phyloP scores from a whole-genome alignment of 2,888 invertebrate species.

The Orthosia gracilis region DNA sequence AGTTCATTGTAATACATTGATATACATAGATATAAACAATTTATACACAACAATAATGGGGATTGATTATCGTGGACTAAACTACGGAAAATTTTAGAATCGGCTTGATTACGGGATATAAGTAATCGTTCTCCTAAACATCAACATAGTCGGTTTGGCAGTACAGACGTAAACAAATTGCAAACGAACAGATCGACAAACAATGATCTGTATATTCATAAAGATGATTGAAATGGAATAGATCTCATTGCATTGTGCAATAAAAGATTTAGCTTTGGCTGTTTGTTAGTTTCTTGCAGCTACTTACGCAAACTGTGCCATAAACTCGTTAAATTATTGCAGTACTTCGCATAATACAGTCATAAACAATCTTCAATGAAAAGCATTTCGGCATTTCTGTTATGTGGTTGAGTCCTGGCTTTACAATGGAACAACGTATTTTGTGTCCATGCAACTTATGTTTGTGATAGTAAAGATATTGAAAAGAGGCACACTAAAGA shows the following conservation, averaged over 20 bases:
- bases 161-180: slow-evolving; percentile 9
- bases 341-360: slow-evolving; percentile 49
- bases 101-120: neutral
- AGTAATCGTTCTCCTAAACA: neutral
- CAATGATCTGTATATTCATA: neutral
- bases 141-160: neutral
- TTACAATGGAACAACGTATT: slow-evolving; percentile 41
- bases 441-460: slow-evolving; percentile 11
- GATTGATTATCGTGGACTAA: neutral
- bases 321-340: slow-evolving; percentile 57
- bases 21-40: neutral
- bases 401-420: slow-evolving; percentile 30
- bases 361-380: slow-evolving; percentile 55
- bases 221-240: slow-evolving; percentile 27
- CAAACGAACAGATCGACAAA: neutral
- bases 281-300: slow-evolving; percentile 34
- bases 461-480: neutral
- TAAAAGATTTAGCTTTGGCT: slow-evolving; percentile 38
- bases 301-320: slow-evolving; percentile 54
- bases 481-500: neutral
- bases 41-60: neutral
- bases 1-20: neutral
- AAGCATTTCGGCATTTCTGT: slow-evolving; percentile 54
- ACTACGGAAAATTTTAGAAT: neutral
- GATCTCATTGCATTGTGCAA: slow-evolving; percentile 47